Evolutionary conservation across 2,797 vertebrate species (phyloP), one percentile per base, ranked within the genome.

Genomic region (Huso huso): DNA sequence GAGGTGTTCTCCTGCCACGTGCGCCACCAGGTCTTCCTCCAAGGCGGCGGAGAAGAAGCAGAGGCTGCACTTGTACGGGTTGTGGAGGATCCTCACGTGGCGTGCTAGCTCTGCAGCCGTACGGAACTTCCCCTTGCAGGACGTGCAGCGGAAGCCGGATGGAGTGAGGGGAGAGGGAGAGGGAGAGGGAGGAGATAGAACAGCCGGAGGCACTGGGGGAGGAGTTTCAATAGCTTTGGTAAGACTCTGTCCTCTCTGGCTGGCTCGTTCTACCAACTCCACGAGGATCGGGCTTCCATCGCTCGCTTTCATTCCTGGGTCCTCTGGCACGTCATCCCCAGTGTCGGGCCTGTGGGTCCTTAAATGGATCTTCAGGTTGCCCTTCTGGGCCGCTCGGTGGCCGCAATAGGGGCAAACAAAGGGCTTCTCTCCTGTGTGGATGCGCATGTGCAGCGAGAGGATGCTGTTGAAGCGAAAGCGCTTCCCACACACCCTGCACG

Each of bases 391-490:
- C 0, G 90, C 82, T 1, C 78, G 82, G 68, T 84, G 82, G 15
- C 81, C 80, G 1, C 84, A 86, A 51, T 84, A 80, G 7, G 83
- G 83, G 55, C 84, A 85, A 66, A 77, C 78, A 76, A 83, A 79
- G 70, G 80, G 72, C 60, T 13, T 83, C 73, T 49, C 90, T 78
- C 3, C 92, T 88, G 7, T 91, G 75, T 96, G 94, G 60, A 93
- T 94, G 67, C 94, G 86, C 15, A 93, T 91, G 55, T 96, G 94
- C 67, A 96, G 86, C 18, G 94, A 94, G 76, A 96, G 79, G 77
- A 96, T 95, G 75, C 94, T 96, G 84, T 95, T 95, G 84, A 96
- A 96, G 67, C 94, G 79, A 77, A 96, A 96, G 74, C 94, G 89
- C 81, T 96, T 96, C 64, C 94, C 94, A 6, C 94, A 96, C 8